phyloP scores from a whole-genome alignment of 92 coral and sea anemone species.

The Parazoanthus swiftii region DNA sequence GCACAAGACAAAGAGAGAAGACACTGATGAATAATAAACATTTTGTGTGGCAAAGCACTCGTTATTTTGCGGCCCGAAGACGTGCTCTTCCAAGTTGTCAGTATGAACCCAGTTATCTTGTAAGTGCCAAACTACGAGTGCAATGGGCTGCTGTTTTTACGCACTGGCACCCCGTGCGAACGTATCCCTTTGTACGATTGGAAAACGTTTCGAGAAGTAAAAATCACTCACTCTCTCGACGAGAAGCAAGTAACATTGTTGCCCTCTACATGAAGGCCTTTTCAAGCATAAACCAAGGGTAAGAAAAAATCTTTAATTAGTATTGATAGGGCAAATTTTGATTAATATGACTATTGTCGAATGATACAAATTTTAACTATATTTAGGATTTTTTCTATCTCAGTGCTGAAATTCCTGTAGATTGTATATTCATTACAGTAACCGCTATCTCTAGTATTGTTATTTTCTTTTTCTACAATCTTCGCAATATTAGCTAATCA shows the following conservation, averaged over 20 bases:
- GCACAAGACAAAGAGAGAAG: not conserved
- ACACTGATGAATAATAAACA: conserved; percentile 11
- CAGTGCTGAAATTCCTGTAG: no score
- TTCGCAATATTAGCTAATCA: not conserved
- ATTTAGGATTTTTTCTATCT: no score
- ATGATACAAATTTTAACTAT: no score
- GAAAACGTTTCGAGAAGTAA: not conserved
- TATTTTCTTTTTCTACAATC: no score
- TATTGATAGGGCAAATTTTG: no score
- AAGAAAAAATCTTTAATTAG: not conserved
- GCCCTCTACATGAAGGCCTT: conserved; percentile 9
- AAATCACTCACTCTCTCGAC: conserved; percentile 4
- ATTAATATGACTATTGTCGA: no score
- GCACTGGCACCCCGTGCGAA: conserved; percentile 32
- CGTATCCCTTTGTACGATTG: conserved; percentile 3
- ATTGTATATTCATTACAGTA: no score
- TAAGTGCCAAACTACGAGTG: not conserved
- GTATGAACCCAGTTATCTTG: conserved; percentile 26
- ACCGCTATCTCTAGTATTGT: no score
- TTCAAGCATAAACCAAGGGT: conserved; percentile 3
- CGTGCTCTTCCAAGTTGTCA: conserved; percentile 1
- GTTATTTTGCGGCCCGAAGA: not conserved
- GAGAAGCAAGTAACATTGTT: conserved; percentile 19
- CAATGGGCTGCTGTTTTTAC: conserved; percentile 14
- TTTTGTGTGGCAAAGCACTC: conserved; percentile 6